A percentile compares a stretch with the other conserved stretches of the same genome.
Evolutionary conservation across 2,888 invertebrate genomes (phyloP).

Genomic region (Lymantria dispar): DNA sequence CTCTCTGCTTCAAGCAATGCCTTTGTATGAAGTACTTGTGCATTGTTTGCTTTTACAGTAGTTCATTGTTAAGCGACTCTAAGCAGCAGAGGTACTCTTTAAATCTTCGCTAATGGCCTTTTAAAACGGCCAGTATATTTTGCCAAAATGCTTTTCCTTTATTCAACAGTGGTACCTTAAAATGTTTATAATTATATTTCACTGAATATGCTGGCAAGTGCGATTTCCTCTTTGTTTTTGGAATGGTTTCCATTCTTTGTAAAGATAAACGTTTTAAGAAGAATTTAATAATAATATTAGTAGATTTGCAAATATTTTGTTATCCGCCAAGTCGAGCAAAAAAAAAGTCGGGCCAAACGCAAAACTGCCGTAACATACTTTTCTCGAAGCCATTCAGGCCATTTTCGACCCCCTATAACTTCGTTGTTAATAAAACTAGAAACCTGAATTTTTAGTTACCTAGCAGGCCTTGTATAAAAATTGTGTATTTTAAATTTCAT

Average conservation of each 20-base stretch:
- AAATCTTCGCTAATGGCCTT: conserved; percentile 74
- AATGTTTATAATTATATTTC: conserved; percentile 53
- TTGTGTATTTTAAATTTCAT: too few relatives aligned
- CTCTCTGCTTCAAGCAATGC: conserved; percentile 36
- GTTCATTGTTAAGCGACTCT: conserved; percentile 66
- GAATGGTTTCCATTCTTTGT: neutral
- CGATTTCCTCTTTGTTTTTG: conserved; percentile 10
- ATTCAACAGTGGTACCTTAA: conserved; percentile 47
- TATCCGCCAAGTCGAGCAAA: too few relatives aligned
- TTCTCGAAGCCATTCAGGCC: too few relatives aligned
- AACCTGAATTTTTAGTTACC: too few relatives aligned
- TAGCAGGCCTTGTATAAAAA: too few relatives aligned
- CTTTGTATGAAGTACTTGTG: conserved; percentile 47
- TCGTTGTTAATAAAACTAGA: too few relatives aligned
- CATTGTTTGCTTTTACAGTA: conserved; percentile 60
- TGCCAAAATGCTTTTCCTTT: conserved; percentile 50
- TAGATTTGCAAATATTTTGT: too few relatives aligned
- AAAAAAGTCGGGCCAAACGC: too few relatives aligned
- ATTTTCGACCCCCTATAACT: too few relatives aligned
- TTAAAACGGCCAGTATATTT: conserved; percentile 69
- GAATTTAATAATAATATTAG: too few relatives aligned
- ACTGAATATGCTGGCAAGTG: conserved; percentile 35
- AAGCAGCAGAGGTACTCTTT: conserved; percentile 64
- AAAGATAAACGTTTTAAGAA: neutral
- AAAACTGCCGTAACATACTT: too few relatives aligned